Evolutionary conservation across 2,797 vertebrate genomes (phyloP).

Genomic region (Cyprinodon diabolis): DNA sequence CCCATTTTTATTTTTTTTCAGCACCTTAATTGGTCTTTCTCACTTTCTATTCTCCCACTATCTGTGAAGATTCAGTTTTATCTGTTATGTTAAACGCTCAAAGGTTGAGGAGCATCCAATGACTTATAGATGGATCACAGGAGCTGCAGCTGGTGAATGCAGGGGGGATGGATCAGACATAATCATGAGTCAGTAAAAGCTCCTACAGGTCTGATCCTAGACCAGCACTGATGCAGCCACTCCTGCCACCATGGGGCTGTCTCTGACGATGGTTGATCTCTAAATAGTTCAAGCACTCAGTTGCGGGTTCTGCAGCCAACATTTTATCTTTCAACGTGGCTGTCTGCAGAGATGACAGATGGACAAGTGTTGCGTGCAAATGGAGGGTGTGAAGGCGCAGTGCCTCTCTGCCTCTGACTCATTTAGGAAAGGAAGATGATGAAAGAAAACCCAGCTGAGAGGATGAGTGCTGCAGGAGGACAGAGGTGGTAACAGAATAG

Average conservation of each 20-base stretch:
- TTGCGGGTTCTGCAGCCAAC: slow-evolving; percentile 43
- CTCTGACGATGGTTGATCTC: slow-evolving; percentile 47
- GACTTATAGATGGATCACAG: too few relatives aligned
- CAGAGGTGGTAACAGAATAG: slow-evolving; percentile 17
- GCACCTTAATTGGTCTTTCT: too few relatives aligned
- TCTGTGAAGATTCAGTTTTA: rapidly evolving
- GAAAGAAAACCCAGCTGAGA: slow-evolving; percentile 50
- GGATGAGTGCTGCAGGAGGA: slow-evolving; percentile 14
- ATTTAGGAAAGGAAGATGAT: slow-evolving; percentile 34
- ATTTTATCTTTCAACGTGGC: slow-evolving; percentile 60
- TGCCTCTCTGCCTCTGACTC: slow-evolving; percentile 54
- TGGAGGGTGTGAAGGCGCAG: slow-evolving; percentile 58
- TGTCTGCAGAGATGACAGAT: slow-evolving; percentile 58
- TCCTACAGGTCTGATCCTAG: too few relatives aligned
- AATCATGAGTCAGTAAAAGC: too few relatives aligned
- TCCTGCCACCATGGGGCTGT: slow-evolving; percentile 8
- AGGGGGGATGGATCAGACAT: too few relatives aligned
- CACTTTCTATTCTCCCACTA: too few relatives aligned
- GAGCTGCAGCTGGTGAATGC: too few relatives aligned
- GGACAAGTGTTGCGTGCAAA: slow-evolving; percentile 66
- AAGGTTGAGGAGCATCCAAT: too few relatives aligned
- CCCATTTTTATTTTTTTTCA: too few relatives aligned
- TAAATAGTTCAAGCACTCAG: slow-evolving; percentile 50
- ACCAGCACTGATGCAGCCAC: too few relatives aligned
- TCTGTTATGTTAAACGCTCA: rapidly evolving